Conservation (phyloP, 1,140 invertebrate genomes). For the Brachionus asplanchnoidis region DNA sequence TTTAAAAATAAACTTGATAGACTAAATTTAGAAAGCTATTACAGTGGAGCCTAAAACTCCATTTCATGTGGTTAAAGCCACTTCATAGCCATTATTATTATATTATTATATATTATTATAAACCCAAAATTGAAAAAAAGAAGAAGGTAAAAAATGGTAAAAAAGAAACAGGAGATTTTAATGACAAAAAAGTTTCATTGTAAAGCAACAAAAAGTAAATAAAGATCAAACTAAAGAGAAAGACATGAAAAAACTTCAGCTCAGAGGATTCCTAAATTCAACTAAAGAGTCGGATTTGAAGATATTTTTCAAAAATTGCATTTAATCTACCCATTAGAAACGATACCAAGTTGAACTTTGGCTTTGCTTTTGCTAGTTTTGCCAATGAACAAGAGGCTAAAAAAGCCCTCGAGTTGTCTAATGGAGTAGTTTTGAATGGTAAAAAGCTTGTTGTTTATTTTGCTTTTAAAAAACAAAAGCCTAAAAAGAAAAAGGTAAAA, state of each 20-base stretch:
- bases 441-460: not conserved
- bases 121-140: conserved; percentile 36
- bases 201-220: not conserved
- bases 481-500: conserved; percentile 18
- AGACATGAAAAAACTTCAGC: conserved; percentile 3
- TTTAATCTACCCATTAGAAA: conserved; percentile 23
- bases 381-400: conserved; percentile 2
- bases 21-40: no score
- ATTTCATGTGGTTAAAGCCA: no score
- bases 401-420: not conserved
- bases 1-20: no score
- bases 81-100: no score
- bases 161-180: conserved; percentile 43
- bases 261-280: not conserved
- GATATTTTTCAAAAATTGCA: conserved; percentile 4
- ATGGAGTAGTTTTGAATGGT: conserved; percentile 11
- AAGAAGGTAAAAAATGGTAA: conserved; percentile 35
- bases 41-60: no score
- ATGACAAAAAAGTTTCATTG: conserved; percentile 29
- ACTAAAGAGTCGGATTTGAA: conserved; percentile 13
- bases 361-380: conserved; percentile 19
- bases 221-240: not conserved
- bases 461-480: conserved; percentile 11
- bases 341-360: conserved; percentile 25
- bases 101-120: no score